These are phyloP conservation scores for Chaetops frenatus DNA, from an alignment of 2,113 vertebrate species.

Conservation along the genomic window DNA sequence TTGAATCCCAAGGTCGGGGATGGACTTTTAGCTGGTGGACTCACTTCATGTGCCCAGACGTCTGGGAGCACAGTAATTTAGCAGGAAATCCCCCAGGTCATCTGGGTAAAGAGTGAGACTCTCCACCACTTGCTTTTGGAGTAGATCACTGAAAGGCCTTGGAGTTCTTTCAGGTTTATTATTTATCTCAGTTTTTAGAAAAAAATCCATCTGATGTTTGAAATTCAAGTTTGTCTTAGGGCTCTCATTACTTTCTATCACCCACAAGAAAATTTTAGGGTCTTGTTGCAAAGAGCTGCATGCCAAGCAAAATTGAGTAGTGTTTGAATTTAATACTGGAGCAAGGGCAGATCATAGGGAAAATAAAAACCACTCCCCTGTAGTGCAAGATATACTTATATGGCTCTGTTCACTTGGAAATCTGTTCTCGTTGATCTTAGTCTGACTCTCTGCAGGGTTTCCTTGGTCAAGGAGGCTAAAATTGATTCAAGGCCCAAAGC, in stretches of 20 bases:
- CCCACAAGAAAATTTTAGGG: neutral
- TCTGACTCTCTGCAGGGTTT: constrained; percentile 44
- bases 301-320: neutral
- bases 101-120: neutral
- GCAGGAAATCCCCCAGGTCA: neutral
- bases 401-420: constrained; percentile 43
- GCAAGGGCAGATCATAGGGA: neutral
- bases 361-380: constrained; percentile 28
- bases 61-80: neutral
- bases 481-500: constrained; percentile 57
- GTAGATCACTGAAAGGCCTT: neutral
- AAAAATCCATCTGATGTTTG: neutral
- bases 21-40: neutral
- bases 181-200: neutral
- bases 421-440: constrained; percentile 52
- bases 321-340: constrained; percentile 25
- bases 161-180: neutral
- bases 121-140: neutral
- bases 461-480: constrained; percentile 54
- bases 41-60: neutral
- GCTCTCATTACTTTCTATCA: neutral
- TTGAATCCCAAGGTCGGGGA: neutral
- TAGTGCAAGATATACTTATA: constrained; percentile 54
- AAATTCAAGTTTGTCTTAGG: neutral
- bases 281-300: neutral